Base-by-base conservation (phyloP, 1,140 invertebrate species). In the Zaprionus gabonicus region DNA sequence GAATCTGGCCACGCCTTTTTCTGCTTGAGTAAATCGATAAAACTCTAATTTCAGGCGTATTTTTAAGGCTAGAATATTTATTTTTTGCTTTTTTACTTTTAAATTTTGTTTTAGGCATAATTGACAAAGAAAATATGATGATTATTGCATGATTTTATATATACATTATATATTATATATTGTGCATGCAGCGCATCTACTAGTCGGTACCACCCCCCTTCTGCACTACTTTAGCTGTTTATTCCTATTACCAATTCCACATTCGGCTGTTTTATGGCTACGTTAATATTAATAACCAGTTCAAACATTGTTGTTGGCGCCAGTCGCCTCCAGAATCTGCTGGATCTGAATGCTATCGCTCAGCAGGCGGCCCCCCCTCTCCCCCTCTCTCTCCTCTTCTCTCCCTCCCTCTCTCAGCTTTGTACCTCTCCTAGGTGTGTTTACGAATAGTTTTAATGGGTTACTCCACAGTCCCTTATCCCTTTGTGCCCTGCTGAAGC, bases 391-490 rank as follows among this genome's bases (percentile, higher is more conserved):
- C 36, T 15, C 13, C 2, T 1, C 3, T 3, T 4, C 12, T 4
- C 38, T 41, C 38, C 6, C 13, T 1, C 3, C 3, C 3, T 41
- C 15, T 44, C 15, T 7, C 41, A n/a, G n/a, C n/a, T 44, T n/a
- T 44, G 7, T 36, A 67, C 17, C 63, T 71, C 58, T 15, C 36
- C 65, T 66, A 85, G 85, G 85, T 90, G 84, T 87, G 84, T 88
- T 84, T 79, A 74, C 76, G 85, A 88, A 88, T 88, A 88, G 85
- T 88, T 88, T 90, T 88, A 90, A 88, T 88, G 85, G 85, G 72
- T 88, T 88, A 88, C 85, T 83, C 64, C 71, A 44, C 65, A 69
- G 34, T 51, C 31, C 31, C 44, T 27, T 57, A 34, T 64, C 46
- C 23, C 56, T 28, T 28, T 28, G 27, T 28, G 0, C 28, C 28